Base-by-base conservation (phyloP, 2,888 invertebrate genomes). In the Coelopa pilipes region DNA sequence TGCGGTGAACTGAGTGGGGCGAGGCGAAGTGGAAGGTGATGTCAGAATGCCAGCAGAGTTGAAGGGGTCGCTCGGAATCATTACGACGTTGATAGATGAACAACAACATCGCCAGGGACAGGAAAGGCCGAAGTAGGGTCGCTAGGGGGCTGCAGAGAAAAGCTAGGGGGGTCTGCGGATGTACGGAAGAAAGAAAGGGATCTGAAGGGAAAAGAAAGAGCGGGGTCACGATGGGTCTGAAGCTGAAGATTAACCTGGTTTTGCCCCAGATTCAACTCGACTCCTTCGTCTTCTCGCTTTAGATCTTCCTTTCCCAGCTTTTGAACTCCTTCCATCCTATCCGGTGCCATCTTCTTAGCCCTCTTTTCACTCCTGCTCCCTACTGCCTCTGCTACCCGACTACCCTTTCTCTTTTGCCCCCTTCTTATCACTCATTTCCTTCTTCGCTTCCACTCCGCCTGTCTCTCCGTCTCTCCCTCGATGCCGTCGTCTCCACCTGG, bases 61-160 rank as follows among this genome's bases (percentile, higher is more conserved):
- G 15, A 57, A 21, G 21, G 57, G 17, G 13, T 53, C n/a, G 53
- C 53, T 53, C 5, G 53, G 15, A 53, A 53, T 34, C 60, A 62
- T 62, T 62, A 62, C 21, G 60, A 62, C 24, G 60, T 62, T 62
- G 60, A 62, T 62, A 62, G 60, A 62, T 62, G 60, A 62, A 62
- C 60, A 34, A 34, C 34, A 34, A 34, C 34, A 24, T 62, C 7
- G 34, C 34, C 60, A 62, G 34, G 24, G 34, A 15, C 15, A 24
- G 12, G 4, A 24, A 34, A 12, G 34, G 45, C 11, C 19, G 12
- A 19, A 15, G 24, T 19, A 17, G 17, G 15, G 59, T 15, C 3
- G n/a, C 5, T n/a, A 53, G 53, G 53, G 53, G 10, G 10, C 10
- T 49, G 49, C 10, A 53, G n/a, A 13, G 10, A n/a, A 11, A 53